Base-by-base conservation (phyloP, 37 sponge, comb jelly and placozoan species). In the Hormiphora californensis region DNA sequence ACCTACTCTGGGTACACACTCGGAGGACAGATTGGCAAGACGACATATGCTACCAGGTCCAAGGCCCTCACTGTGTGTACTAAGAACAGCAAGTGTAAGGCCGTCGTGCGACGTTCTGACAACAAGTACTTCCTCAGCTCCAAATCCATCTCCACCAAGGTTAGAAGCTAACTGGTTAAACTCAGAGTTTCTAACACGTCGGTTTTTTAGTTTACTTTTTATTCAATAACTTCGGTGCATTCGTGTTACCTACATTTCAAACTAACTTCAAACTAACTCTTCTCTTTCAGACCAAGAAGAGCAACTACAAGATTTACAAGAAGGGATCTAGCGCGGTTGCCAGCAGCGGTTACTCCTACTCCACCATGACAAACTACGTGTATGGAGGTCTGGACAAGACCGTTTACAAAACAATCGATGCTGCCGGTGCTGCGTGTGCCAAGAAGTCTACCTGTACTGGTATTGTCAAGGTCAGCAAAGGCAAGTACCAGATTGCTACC, bases 71-170 rank as follows among this genome's bases (percentile, higher is more conserved):
- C 4, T 5, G 27, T 4, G 7, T 57, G 61, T 30, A 57, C n/a
- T 23, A 57, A 57, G 61, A 57, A 57, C 61, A 57, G 27, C 4
- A 57, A 57, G 61, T 57, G 61, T 57, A 57, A 15, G 22, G 61
- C 30, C 9, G 61, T 57, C 5, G 61, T 57, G 30, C n/a, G n/a
- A n/a, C n/a, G n/a, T n/a, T n/a, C n/a, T n/a, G n/a, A n/a, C n/a
- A n/a, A n/a, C n/a, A n/a, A n/a, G n/a, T n/a, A n/a, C n/a, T n/a
- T n/a, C n/a, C n/a, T n/a, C n/a, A n/a, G n/a, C n/a, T n/a, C n/a
- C n/a, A n/a, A n/a, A n/a, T n/a, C n/a, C n/a, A n/a, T n/a, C n/a
- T n/a, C n/a, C n/a, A n/a, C n/a, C n/a, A n/a, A n/a, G n/a, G n/a
- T n/a, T n/a, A n/a, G n/a, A n/a, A n/a, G n/a, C n/a, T n/a, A n/a